Percentiles rank a stretch among this genome's conserved stretches.
These are phyloP conservation scores for Papilio elwesi DNA, from an alignment of 2,888 invertebrate genomes.

Conservation along the genomic window DNA sequence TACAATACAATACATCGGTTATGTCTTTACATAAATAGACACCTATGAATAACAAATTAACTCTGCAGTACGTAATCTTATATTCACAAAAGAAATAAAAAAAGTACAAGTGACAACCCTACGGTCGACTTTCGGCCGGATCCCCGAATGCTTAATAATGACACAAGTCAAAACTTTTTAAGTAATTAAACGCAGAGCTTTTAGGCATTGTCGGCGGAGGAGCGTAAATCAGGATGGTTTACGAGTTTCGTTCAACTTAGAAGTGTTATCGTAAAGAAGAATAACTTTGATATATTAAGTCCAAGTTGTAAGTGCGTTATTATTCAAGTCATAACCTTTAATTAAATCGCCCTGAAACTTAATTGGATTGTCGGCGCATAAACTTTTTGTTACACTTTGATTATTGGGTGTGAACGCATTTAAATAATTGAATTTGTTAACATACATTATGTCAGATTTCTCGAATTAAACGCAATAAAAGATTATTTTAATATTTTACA, in stretches of 20 bases:
- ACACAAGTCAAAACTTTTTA: slow-evolving; percentile 61
- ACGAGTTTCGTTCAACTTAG: slow-evolving; percentile 38
- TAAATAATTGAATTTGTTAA: background rate
- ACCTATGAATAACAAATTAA: background rate
- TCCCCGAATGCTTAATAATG: slow-evolving; percentile 49
- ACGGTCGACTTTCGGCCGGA: slow-evolving; percentile 38
- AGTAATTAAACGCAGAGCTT: slow-evolving; percentile 59
- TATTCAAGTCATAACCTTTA: slow-evolving; percentile 32
- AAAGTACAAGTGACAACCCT: slow-evolving; percentile 12
- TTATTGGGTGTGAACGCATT: background rate
- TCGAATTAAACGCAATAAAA: background rate
- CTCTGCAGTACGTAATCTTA: background rate
- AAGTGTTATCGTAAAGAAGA: slow-evolving; percentile 29
- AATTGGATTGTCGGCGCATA: slow-evolving; percentile 28
- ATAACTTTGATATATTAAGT: slow-evolving; percentile 40
- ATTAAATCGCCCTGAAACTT: slow-evolving; percentile 31
- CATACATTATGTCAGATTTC: background rate
- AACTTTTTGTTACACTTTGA: slow-evolving; percentile 23
- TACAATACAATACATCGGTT: no score
- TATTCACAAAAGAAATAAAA: no score
- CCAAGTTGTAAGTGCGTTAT: slow-evolving; percentile 33
- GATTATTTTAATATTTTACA: no score
- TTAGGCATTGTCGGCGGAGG: slow-evolving; percentile 48
- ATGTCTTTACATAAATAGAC: background rate
- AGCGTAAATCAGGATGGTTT: slow-evolving; percentile 41